Base-by-base conservation (phyloP, 2,113 vertebrate genomes). In the Microtus pennsylvanicus region DNA sequence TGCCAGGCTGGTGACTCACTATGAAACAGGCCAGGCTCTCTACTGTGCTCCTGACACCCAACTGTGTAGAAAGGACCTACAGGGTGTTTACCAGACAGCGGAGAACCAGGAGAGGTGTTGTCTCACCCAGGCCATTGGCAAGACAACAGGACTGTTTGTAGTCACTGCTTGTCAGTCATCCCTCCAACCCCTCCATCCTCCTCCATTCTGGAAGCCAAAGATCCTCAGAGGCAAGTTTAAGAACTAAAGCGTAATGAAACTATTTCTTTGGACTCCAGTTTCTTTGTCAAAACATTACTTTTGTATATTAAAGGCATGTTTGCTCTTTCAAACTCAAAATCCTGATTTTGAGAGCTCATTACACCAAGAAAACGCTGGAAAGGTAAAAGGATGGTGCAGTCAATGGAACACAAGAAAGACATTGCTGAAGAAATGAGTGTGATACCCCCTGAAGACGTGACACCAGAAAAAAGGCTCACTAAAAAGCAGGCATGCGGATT, bases 311-410 rank as follows among this genome's bases (percentile, higher is more conserved):
- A 77, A 90, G 76, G 9, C 6, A 28, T 8, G 35, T 81, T 58
- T 90, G 55, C 6, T 76, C 42, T 88, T 72, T 81, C 38, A 87
- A 91, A 75, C 38, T 93, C 16, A 90, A 94, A 94, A 72, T 67
- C 52, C 50, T 75, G 72, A 74, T 80, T 91, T 14, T 81, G 77
- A 88, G 76, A 95, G 86, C 28, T 9, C 10, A 70, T 52, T 82
- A 35, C 28, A 77, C 33, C 67, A 92, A 82, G 61, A 72, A 83
- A 77, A 78, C 2, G 19, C 9, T 74, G 58, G 86, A 70, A 61
- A 80, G n/a, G 35, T 7, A 67, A 86, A n/a, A 1, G n/a, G n/a
- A 42, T 42, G 30, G 13, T 10, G 19, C 0, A 72, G 80, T 70
- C 24, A 75, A 10, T 70, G 77, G 69, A 89, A 21, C 10, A 30